Evolutionary conservation across 2,888 invertebrate species (phyloP), one percentile per base, ranked within the genome.

Genomic region (Meteorus colon): DNA sequence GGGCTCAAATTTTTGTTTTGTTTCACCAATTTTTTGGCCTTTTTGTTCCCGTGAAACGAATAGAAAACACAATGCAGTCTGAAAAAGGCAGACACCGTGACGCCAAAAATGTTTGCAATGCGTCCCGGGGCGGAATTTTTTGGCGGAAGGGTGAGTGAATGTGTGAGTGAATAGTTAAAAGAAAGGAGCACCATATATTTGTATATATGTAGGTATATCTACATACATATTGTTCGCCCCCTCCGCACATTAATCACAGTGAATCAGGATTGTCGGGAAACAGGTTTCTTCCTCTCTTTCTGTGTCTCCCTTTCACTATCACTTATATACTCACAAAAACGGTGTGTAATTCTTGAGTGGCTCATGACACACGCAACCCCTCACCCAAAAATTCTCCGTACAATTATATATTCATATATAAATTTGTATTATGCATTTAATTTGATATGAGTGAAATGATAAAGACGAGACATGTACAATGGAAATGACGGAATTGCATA

Each of bases 1-100:
- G 71, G 59, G 62, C 66, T 12, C 67, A 27, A 37, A 29, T 37
- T 68, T 29, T 24, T 27, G 27, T 19, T 34, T 24, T 48, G 41
- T 41, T 41, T 41, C 41, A 8, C 41, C 41, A 41, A 48, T n/a
- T 48, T 41, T 34, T 63, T 24, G 24, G 1, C 24, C 24, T 24
- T 62, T 73, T 65, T 34, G 63, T 45, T 29, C 59, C 12, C 29
- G 48, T 19, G 24, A 19, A 48, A 14, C 48, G 34, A 66, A 65
- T 55, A 27, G 37, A 70, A 76, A 71, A 72, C 79, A 83, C 83
- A 84, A 83, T 83, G 80, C 82, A 80, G 83, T 81, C 82, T 78
- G 79, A 75, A 67, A 75, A 55, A 41, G 41, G 79, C 83, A 83
- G 82, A 82, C 81, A 81, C 81, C 84, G 82, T 84, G 82, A 84